Evolutionary conservation across 2,797 vertebrate genomes (phyloP).

Genomic region (Chelmon rostratus): DNA sequence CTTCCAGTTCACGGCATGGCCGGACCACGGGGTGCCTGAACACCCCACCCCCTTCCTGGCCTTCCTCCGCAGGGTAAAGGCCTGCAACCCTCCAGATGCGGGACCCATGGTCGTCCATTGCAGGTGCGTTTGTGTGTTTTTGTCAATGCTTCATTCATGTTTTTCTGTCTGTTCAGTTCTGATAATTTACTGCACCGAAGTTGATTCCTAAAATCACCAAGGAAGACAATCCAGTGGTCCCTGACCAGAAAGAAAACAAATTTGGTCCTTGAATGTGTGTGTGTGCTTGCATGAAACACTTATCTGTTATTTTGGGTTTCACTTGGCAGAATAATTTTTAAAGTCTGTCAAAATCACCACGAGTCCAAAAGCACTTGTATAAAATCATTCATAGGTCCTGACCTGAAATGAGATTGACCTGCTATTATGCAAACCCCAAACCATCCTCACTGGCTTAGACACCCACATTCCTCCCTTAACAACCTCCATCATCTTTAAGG

Average conservation of each 20-base stretch:
- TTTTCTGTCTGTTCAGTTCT: background rate
- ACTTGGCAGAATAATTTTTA: constrained; percentile 50
- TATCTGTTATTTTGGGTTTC: constrained; percentile 65
- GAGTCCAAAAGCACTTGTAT: constrained; percentile 50
- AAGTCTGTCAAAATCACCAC: constrained; percentile 32
- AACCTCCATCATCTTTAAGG: constrained; percentile 53
- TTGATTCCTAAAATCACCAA: constrained; percentile 14
- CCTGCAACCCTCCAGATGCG: constrained; percentile 97
- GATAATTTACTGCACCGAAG: constrained; percentile 19
- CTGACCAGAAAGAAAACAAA: constrained; percentile 36
- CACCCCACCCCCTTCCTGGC: constrained; percentile 98
- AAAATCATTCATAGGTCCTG: constrained; percentile 59
- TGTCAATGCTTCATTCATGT: background rate
- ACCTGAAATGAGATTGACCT: constrained; percentile 67
- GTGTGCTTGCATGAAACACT: constrained; percentile 45
- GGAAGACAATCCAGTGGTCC: constrained; percentile 19
- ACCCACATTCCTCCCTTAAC: constrained; percentile 64
- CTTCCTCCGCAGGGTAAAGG: constrained; percentile 96
- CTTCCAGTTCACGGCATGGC: constrained; percentile 99
- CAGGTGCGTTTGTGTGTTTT: constrained; percentile 86
- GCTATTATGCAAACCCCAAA: constrained; percentile 74
- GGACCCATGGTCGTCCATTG: constrained; percentile 98
- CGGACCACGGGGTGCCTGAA: constrained; percentile 97
- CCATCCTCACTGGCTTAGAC: constrained; percentile 56
- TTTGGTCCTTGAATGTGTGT: constrained; percentile 17